Conservation (phyloP, 2,888 invertebrate genomes). For the Eristalinus aeneus region DNA sequence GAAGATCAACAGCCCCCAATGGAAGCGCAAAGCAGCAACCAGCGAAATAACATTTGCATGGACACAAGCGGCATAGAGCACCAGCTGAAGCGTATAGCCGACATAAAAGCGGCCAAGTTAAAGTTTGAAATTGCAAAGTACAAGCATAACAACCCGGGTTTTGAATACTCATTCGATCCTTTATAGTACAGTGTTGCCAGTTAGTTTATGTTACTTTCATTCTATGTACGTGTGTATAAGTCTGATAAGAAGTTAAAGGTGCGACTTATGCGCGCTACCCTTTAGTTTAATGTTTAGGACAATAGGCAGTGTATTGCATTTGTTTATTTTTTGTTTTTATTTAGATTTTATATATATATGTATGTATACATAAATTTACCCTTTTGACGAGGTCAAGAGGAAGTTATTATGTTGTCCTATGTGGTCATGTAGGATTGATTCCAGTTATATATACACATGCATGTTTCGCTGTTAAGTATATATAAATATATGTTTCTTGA, state of each 20-base stretch:
- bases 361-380: background rate
- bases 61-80: constrained; percentile 77
- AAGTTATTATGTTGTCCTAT: background rate
- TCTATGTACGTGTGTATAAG: constrained; percentile 5
- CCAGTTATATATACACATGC: background rate
- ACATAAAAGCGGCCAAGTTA: constrained; percentile 78
- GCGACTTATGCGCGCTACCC: background rate
- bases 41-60: constrained; percentile 63
- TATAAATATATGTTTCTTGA: background rate
- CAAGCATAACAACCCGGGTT: constrained; percentile 80
- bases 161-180: constrained; percentile 76
- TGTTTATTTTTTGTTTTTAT: constrained; percentile 12
- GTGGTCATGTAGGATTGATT: background rate
- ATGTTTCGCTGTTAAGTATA: background rate
- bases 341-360: background rate
- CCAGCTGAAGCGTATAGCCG: constrained; percentile 79
- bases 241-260: constrained; percentile 5
- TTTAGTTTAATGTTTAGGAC: constrained; percentile 49
- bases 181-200: constrained; percentile 72
- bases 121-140: constrained; percentile 79
- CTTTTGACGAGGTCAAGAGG: background rate
- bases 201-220: constrained; percentile 20
- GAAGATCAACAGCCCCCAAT: constrained; percentile 38
- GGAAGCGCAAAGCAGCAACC: background rate
- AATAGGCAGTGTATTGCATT: constrained; percentile 48